Evolutionary conservation across 92 coral and sea anemone species (phyloP), one percentile per base, ranked within the genome.

Genomic region (Muricea muricata): DNA sequence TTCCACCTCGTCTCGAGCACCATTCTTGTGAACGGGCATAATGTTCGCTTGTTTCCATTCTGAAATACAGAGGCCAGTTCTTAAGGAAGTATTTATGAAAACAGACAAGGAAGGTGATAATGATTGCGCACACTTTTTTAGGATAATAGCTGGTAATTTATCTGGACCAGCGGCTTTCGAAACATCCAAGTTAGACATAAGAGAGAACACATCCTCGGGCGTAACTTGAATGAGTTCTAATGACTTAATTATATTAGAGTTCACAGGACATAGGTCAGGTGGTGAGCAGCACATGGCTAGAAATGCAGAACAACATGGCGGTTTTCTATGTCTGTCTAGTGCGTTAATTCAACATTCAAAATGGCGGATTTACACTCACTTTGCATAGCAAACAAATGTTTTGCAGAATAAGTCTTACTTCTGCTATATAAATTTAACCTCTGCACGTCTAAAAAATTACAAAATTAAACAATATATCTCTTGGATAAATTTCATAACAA

Each of bases 151-250:
- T 32, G 87, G 93, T 32, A 90, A 31, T 29, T 81, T 85, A 56
- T 89, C 93, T 37, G 90, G 87, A 23, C 93, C 93, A 85, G 84
- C 25, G 40, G 92, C 89, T 79, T 85, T 89, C 50, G 86, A 78
- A 25, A 42, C 35, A 67, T 85, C 83, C 33, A 89, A 80, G 30
- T 69, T 31, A 35, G 32, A 41, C 41, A 85, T 50, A 39, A 89
- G 82, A 37, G 74, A 37, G 57, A 46, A 41, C 26, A 89, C 88
- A 40, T 89, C 92, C 32, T 63, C 75, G 72, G 81, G 20, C 28
- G 92, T 47, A 52, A 73, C 89, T 79, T 85, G 86, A 56, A 85
- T 84, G 24, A 41, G 30, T 15, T 89, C 84, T 14, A 88, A 42
- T 17, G 57, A 65, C 24, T 87, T 58, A 54, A 30, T 40, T 47